Evolutionary conservation across 2,113 vertebrate species (phyloP).

Genomic region (Lasiurus borealis): DNA sequence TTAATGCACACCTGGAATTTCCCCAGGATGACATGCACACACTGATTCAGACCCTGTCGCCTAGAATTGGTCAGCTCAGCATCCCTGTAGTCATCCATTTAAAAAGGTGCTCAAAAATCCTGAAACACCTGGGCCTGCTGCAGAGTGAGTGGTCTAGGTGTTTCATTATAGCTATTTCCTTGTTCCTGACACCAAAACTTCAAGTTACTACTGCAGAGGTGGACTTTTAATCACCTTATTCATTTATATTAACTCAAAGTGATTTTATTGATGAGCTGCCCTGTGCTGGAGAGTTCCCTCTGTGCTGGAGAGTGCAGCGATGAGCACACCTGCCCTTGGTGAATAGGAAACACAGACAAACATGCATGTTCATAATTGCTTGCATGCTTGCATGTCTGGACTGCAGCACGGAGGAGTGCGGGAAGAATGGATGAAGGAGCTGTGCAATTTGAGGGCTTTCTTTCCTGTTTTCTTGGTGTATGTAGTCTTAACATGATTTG

Average conservation of each 20-base stretch:
- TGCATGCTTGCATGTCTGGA: not conserved
- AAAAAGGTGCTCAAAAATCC: not conserved
- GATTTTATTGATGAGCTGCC: not conserved
- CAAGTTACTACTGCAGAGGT: not conserved
- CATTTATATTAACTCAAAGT: not conserved
- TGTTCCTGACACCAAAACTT: not conserved
- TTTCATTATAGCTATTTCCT: not conserved
- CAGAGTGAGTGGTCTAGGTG: not conserved
- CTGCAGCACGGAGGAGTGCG: not conserved
- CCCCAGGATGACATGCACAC: not conserved
- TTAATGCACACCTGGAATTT: not conserved
- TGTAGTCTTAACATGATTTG: not conserved
- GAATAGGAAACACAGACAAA: not conserved
- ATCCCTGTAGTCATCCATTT: not conserved
- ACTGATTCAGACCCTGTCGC: not conserved
- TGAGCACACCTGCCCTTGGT: not conserved
- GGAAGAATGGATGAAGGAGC: not conserved
- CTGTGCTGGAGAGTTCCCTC: not conserved
- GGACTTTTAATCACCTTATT: not conserved
- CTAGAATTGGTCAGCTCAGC: not conserved
- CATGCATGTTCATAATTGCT: not conserved
- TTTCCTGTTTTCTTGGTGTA: not conserved
- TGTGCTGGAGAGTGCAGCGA: not conserved
- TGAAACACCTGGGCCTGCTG: not conserved
- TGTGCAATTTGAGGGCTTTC: not conserved